phyloP scores from a whole-genome alignment of 2,797 vertebrate species.

The Discoglossus pictus region DNA sequence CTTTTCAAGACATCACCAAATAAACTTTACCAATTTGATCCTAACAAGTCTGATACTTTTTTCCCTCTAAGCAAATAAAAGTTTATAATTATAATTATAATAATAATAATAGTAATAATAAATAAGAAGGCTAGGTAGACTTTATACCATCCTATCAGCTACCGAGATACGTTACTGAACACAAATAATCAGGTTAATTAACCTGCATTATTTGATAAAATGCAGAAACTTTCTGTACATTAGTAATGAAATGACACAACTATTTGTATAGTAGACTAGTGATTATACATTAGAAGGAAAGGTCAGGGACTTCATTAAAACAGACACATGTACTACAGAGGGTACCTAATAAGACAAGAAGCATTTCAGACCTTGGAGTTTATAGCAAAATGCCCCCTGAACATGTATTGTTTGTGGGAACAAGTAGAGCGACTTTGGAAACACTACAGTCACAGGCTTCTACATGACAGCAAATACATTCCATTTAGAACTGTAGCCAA shows the following conservation, averaged over 20 bases:
- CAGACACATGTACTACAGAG: conserved; percentile 54
- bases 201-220: no score
- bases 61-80: no score
- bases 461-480: conserved; percentile 55
- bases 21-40: no score
- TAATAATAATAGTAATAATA: no score
- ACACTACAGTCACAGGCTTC: conserved; percentile 3
- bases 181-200: no score
- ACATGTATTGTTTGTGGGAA: conserved; percentile 18
- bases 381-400: neutral
- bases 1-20: no score
- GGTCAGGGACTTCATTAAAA: conserved; percentile 60
- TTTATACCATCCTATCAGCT: no score
- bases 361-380: conserved; percentile 10
- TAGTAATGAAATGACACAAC: neutral
- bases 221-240: no score
- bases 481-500: conserved; percentile 53
- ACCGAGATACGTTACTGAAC: no score
- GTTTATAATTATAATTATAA: no score
- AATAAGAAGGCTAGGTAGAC: no score
- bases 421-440: conserved; percentile 32
- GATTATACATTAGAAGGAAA: conserved; percentile 33
- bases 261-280: conserved; percentile 54
- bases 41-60: no score
- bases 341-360: conserved; percentile 31